These are phyloP conservation scores for Eilema caniola DNA, from an alignment of 2,888 invertebrate genomes.

Conservation along the genomic window DNA sequence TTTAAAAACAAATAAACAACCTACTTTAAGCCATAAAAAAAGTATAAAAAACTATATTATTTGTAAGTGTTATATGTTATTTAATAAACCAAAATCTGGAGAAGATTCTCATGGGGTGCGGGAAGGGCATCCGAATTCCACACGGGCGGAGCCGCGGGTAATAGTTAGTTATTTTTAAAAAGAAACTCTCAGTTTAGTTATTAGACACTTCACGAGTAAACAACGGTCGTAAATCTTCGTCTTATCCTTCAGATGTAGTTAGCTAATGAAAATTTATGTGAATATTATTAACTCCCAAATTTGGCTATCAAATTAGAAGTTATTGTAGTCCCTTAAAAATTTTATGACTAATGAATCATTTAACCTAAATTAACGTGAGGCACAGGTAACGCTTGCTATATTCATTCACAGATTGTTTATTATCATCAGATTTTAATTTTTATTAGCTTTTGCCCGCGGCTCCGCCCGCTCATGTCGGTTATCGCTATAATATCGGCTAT, in stretches of 20 bases:
- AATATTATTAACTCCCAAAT: slow-evolving; percentile 39
- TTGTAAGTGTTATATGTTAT: too few species aligned
- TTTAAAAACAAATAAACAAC: too few species aligned
- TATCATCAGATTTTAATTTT: too few species aligned
- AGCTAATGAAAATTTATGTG: slow-evolving; percentile 53
- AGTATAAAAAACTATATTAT: too few species aligned
- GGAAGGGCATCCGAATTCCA: too few species aligned
- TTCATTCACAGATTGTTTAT: neutral
- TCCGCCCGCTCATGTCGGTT: too few species aligned
- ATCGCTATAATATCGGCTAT: too few species aligned
- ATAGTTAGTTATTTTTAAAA: neutral
- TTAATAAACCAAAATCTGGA: too few species aligned
- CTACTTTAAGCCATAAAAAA: too few species aligned
- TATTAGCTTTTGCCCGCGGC: too few species aligned
- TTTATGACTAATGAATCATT: slow-evolving; percentile 22
- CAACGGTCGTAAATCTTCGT: slow-evolving; percentile 50
- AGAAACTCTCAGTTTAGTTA: neutral
- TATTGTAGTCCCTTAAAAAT: slow-evolving; percentile 23
- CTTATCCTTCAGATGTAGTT: slow-evolving; percentile 43
- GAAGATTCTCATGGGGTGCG: too few species aligned
- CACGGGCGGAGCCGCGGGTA: too few species aligned
- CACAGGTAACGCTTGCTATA: neutral
- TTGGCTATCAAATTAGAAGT: slow-evolving; percentile 32
- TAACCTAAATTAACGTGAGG: neutral
- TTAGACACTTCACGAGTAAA: slow-evolving; percentile 19